A percentile compares a stretch with the other conserved stretches of the same genome.
Evolutionary conservation across 53 echinoderm and acorn worm genomes (phyloP).

Genomic region (Echinometra lucunter): DNA sequence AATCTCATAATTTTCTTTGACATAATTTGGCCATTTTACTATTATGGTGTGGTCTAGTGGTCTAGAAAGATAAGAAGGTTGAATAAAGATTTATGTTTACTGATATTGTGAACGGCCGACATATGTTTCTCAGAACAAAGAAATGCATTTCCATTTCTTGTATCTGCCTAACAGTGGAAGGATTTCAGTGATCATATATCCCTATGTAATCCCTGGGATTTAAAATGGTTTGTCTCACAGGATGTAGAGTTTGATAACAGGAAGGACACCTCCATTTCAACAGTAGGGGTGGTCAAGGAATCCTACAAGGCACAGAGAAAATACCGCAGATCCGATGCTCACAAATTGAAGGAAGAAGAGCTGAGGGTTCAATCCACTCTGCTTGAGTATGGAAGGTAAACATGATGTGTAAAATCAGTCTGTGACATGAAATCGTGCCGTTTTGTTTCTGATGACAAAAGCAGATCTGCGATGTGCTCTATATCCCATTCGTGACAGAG

Average conservation of each 20-base stretch:
- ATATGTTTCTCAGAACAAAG: too few species aligned
- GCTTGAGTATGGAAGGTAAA: constrained; percentile 93
- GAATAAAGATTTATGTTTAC: too few species aligned
- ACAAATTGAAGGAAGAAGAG: constrained; percentile 87
- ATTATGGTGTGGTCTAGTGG: too few species aligned
- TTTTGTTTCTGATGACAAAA: neutral
- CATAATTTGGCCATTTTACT: too few species aligned
- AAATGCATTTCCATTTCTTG: too few species aligned
- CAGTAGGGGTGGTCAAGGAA: constrained; percentile 83
- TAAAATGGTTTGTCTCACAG: constrained; percentile 67
- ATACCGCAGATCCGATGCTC: constrained; percentile 86
- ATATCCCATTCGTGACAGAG: neutral
- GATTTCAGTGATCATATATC: neutral
- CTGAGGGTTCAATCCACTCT: constrained; percentile 93
- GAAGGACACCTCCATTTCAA: constrained; percentile 82
- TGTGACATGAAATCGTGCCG: neutral
- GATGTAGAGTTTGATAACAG: constrained; percentile 92
- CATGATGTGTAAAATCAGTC: neutral
- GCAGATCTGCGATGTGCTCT: neutral
- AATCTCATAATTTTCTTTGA: too few species aligned
- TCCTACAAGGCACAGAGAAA: constrained; percentile 92
- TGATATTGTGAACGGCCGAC: too few species aligned
- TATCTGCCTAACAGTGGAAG: neutral
- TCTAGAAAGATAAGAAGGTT: too few species aligned
- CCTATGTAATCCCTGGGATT: neutral